phyloP scores from a whole-genome alignment of 2,888 invertebrate species.

The Suillia variegata region DNA sequence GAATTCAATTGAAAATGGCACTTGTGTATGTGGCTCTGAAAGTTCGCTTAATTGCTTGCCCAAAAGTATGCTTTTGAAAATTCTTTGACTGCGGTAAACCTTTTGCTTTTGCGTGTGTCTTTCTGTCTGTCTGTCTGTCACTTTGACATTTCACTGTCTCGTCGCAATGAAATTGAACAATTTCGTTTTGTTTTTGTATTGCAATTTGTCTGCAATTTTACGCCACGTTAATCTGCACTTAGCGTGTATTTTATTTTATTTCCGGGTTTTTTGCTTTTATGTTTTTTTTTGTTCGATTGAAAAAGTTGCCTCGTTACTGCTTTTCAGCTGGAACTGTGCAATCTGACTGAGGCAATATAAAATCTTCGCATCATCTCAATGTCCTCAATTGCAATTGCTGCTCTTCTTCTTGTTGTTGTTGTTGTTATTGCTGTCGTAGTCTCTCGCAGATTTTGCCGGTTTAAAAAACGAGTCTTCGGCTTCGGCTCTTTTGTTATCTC shows the following conservation, averaged over 20 bases:
- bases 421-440: background rate
- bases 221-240: slow-evolving; percentile 14
- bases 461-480: background rate
- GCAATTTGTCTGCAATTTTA: slow-evolving; percentile 16
- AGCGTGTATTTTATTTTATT: background rate
- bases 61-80: too few species aligned
- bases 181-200: slow-evolving; percentile 1
- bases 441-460: background rate
- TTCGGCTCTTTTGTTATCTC: background rate
- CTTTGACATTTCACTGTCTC: background rate
- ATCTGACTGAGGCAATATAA: slow-evolving; percentile 6
- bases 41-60: too few species aligned
- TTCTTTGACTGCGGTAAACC: too few species aligned
- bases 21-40: too few species aligned
- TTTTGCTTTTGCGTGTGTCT: too few species aligned
- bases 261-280: background rate
- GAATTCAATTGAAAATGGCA: too few species aligned
- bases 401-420: background rate
- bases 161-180: background rate
- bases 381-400: slow-evolving; percentile 7
- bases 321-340: slow-evolving; percentile 8
- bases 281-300: background rate
- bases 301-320: background rate
- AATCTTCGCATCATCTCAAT: background rate
- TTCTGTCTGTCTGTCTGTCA: background rate